Evolutionary conservation across 2,888 invertebrate genomes (phyloP), one percentile per base, ranked within the genome.

Genomic region (Erebia palarica): DNA sequence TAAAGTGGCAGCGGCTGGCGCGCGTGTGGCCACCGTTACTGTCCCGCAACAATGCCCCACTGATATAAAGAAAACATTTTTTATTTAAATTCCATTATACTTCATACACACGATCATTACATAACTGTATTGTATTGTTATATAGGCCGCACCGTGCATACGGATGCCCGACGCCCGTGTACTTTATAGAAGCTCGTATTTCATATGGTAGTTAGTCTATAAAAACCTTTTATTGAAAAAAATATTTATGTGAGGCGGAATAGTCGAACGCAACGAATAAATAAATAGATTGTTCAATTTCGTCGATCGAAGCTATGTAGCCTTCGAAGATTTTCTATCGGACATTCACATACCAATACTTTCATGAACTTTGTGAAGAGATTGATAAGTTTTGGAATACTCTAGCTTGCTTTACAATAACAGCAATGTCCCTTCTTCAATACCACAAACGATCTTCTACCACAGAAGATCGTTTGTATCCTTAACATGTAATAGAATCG

Each of bases 41-140:
- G 88, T 85, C 89, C 79, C 82, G 79, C 86, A 90, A 92, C 93
- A 93, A 93, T 92, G 86, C 87, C 82, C 83, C 82, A 84, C 88
- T 90, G 93, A 92, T 92, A 92, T 90, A 92, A 92, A 92, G 91
- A 91, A 92, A 92, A 92, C 91, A 92, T 92, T 92, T 92, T 90
- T 91, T 90, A 90, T 88, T 89, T 86, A 90, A 88, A 90, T 88
- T 89, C 86, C 85, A 83, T 84, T 86, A 91, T 90, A 88, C 87
- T 87, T 84, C 84, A 82, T 68, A 59, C 67, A 53, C 60, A 68
- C 82, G 83, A 84, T 84, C 86, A 84, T 87, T 90, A 87, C 86
- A 82, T 85, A 84, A 86, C 83, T 82, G 85, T 80, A 83, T 86
- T 86, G 84, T 87, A 82, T 63, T 65, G 61, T 64, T 57, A 68